Conservation (phyloP, 2,113 vertebrate genomes). For the Corynorhinus townsendii region DNA sequence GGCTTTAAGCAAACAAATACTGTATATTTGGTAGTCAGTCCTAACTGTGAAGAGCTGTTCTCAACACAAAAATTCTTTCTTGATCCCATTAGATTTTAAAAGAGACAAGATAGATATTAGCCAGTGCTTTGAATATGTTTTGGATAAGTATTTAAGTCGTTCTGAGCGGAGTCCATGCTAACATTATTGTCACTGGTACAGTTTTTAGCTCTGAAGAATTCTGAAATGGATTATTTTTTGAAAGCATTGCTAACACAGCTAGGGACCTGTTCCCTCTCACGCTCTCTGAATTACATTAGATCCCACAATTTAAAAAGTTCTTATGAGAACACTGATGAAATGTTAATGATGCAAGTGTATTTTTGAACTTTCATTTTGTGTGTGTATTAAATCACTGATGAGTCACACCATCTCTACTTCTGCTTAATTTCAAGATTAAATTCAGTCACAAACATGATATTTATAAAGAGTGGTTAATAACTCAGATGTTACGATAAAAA, state of each 20-base stretch:
- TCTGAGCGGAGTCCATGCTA: neutral
- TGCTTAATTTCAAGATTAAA: constrained; percentile 16
- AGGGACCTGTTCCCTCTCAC: neutral
- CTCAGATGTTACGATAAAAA: neutral
- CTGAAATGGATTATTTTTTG: neutral
- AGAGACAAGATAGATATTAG: neutral
- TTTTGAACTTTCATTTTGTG: neutral
- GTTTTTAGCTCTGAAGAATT: constrained; percentile 5
- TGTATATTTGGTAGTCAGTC: constrained; percentile 46
- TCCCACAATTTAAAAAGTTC: neutral
- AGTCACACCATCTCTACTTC: neutral
- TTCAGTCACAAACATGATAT: neutral
- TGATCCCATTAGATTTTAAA: constrained; percentile 37
- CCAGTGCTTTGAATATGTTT: neutral
- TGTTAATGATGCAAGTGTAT: neutral
- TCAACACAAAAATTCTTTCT: neutral
- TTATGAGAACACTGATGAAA: neutral
- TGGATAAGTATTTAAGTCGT: neutral
- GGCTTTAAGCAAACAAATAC: constrained; percentile 31
- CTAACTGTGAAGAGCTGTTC: neutral
- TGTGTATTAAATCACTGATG: neutral
- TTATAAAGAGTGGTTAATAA: neutral
- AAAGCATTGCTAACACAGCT: neutral
- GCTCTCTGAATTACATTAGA: constrained; percentile 1
- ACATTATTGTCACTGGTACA: neutral